phyloP scores from a whole-genome alignment of 2,113 vertebrate genomes.

The Cyprinodon tularosa region DNA sequence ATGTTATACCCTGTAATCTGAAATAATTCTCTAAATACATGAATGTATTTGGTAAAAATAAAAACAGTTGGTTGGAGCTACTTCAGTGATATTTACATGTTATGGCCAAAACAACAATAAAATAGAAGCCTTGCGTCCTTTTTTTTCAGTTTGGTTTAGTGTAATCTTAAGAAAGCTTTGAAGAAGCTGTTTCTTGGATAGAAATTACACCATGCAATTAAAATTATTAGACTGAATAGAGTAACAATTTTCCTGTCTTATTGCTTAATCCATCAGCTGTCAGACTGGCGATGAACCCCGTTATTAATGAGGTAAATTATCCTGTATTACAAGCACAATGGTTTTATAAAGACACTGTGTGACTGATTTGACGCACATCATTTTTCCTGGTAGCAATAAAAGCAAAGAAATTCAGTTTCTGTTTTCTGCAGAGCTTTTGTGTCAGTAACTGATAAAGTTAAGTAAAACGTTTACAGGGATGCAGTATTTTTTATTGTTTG shows the following conservation, averaged over 20 bases:
- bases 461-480: neutral
- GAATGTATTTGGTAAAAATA: neutral
- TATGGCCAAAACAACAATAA: neutral
- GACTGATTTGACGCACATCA: neutral
- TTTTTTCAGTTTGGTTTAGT: neutral
- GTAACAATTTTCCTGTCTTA: conserved; percentile 20
- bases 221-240: conserved; percentile 21
- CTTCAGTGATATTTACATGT: neutral
- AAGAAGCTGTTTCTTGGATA: conserved; percentile 8
- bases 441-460: neutral
- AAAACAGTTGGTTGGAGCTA: neutral
- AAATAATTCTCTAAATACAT: no score
- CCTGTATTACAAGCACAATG: conserved; percentile 16
- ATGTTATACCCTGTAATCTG: no score
- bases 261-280: conserved; percentile 23
- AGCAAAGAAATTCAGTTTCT: neutral
- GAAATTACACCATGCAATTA: conserved; percentile 29
- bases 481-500: neutral
- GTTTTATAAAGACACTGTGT: conserved; percentile 9
- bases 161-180: neutral
- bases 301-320: conserved; percentile 32
- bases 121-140: neutral
- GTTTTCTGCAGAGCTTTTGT: neutral
- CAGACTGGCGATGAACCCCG: conserved; percentile 9
- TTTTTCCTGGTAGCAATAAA: conserved; percentile 4